Evolutionary conservation across 2,797 vertebrate species (phyloP), one percentile per base, ranked within the genome.

Genomic region (Yasuhikotakia modesta): DNA sequence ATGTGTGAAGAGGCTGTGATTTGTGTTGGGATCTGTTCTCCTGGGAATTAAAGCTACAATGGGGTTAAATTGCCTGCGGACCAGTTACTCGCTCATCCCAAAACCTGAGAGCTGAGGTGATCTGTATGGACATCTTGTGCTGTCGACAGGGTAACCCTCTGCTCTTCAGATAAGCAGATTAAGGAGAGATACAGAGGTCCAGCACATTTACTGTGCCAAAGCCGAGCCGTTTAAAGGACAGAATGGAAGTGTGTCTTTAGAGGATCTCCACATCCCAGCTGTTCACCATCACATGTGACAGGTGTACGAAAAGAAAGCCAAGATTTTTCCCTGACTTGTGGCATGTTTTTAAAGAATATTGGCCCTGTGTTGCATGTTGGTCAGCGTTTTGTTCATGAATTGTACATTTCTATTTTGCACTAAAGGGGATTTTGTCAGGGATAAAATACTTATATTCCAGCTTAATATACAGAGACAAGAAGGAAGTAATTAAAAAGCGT

Each of bases 41-140:
- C 19, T 19, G 24, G 68, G 45, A 76, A 3, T 16, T 58, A 32
- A 50, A 76, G 63, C 24, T 1, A 69, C 64, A 87, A 84, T 35
- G 60, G 87, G 83, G 79, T 85, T n/a, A 43, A 76, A 88, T 81
- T 85, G 67, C 50, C 83, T 73, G 57, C 84, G 86, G 85, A 84
- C 79, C 80, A 87, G 70, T 84, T 85, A 83, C 39, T 67, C 35
- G 69, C 12, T 75, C 16, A 24, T 57, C 43, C 70, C 78, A 27
- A 70, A 79, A 81, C 24, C 19, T 35, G 50, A 58, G 70, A 81
- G 70, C 67, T 30, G 21, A 71, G 21, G 64, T 65, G 48, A 71
- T 66, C 58, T 13, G 70, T 80, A 77, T 73, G 48, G 13, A 35
- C 73, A 78, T 85, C 45, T 73, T 79, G 52, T 19, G 35, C 76